Conservation (phyloP, 2,888 invertebrate species). For the Hanleya hanleyi region DNA sequence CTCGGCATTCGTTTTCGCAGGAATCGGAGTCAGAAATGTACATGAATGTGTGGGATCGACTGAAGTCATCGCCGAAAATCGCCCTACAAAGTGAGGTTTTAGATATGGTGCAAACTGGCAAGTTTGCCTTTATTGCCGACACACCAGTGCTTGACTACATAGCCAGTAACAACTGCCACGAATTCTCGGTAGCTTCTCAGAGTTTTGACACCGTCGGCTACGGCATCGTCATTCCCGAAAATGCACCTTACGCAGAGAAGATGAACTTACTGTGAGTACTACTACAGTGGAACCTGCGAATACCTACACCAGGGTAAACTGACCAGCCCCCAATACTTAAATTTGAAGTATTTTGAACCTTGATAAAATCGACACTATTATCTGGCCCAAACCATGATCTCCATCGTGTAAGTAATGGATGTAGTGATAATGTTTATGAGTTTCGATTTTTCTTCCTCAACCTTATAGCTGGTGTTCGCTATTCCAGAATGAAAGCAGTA, state of each 20-base stretch:
- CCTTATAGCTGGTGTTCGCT: too few species aligned
- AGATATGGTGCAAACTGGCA: constrained; percentile 13
- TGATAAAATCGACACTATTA: too few species aligned
- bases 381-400: too few species aligned
- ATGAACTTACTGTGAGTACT: constrained; percentile 42
- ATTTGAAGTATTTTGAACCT: too few species aligned
- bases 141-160: constrained; percentile 39
- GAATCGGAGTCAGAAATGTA: constrained; percentile 42
- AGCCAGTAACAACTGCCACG: constrained; percentile 33
- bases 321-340: too few species aligned
- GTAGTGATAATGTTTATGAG: too few species aligned
- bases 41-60: constrained; percentile 11
- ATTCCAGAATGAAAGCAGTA: too few species aligned
- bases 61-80: not conserved
- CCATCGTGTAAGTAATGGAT: too few species aligned
- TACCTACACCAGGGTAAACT: too few species aligned
- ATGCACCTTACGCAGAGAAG: constrained; percentile 36
- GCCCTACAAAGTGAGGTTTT: not conserved
- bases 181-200: constrained; percentile 35
- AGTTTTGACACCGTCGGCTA: constrained; percentile 43
- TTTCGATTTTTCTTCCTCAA: too few species aligned
- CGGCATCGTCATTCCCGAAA: constrained; percentile 42
- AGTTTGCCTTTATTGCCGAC: constrained; percentile 44
- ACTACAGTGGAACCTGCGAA: too few species aligned
- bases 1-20: constrained; percentile 27